These are phyloP conservation scores for Pterocles burchelli DNA, from an alignment of 2,113 vertebrate genomes.

Conservation along the genomic window DNA sequence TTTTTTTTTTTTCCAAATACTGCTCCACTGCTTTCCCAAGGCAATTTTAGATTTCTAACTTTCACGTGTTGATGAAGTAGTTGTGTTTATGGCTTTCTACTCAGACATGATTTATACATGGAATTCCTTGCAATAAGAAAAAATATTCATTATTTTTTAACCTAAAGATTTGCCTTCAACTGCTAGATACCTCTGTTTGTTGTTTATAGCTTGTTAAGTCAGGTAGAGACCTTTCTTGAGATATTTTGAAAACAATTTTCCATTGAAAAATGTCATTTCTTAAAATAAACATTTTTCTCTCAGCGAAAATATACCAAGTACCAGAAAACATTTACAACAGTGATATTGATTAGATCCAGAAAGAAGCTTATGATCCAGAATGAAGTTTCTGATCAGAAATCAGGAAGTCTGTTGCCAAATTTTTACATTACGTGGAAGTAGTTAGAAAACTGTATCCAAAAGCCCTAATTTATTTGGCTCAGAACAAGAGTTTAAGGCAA, in stretches of 20 bases:
- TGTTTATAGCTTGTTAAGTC: not conserved
- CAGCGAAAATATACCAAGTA: not conserved
- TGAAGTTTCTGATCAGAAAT: not conserved
- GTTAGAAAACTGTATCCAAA: not conserved
- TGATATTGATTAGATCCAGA: not conserved
- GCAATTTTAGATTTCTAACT: not conserved
- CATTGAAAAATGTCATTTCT: not conserved
- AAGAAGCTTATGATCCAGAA: not conserved
- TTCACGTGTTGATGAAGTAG: not conserved
- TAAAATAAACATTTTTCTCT: not conserved
- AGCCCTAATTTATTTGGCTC: not conserved
- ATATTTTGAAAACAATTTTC: not conserved
- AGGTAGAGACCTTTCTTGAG: not conserved
- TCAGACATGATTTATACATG: not conserved
- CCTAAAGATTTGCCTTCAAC: not conserved
- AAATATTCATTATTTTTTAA: not conserved
- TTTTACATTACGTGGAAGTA: not conserved
- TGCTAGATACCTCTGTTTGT: not conserved
- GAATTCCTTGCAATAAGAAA: not conserved
- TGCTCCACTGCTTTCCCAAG: not conserved
- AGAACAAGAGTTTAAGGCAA: not conserved
- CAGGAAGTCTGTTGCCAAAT: not conserved
- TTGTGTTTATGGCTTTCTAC: not conserved
- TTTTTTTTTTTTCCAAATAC: not conserved
- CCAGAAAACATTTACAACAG: not conserved